Conservation (phyloP, 2,888 invertebrate genomes). For the Thera obeliscata region DNA sequence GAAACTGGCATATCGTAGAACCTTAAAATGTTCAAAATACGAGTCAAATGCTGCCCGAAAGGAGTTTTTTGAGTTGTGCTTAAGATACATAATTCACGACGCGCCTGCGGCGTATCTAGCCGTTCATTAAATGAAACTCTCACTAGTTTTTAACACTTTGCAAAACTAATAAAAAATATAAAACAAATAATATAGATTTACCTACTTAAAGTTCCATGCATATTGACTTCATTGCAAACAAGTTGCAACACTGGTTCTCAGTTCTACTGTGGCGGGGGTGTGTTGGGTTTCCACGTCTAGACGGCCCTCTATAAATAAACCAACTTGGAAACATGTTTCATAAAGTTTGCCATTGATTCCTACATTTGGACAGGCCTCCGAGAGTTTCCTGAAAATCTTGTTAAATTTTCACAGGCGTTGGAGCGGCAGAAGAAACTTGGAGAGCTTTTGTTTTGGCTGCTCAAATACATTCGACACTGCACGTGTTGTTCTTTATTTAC, state of each 20-base stretch:
- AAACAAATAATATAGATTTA: no score
- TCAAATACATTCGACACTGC: neutral
- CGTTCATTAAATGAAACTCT: no score
- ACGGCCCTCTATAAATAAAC: conserved; percentile 34
- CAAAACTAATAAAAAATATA: no score
- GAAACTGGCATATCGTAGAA: no score
- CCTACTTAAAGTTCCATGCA: no score
- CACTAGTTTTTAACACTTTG: no score
- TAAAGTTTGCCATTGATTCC: conserved; percentile 38
- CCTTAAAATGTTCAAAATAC: no score
- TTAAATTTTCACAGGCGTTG: conserved; percentile 22
- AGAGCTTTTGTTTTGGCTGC: conserved; percentile 6
- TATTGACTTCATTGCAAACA: neutral
- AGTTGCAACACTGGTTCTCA: conserved; percentile 2
- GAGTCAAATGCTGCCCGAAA: no score
- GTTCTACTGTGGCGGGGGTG: conserved; percentile 20
- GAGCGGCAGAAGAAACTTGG: conserved; percentile 1
- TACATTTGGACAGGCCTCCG: conserved; percentile 23
- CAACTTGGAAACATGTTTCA: conserved; percentile 34
- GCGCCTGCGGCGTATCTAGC: no score
- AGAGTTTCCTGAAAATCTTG: conserved; percentile 18
- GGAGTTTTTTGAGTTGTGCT: no score
- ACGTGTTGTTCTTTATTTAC: neutral
- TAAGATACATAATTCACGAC: no score
- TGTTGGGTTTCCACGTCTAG: conserved; percentile 32